Conservation (phyloP, 1,140 invertebrate genomes). For the Caligus rogercresseyi region DNA sequence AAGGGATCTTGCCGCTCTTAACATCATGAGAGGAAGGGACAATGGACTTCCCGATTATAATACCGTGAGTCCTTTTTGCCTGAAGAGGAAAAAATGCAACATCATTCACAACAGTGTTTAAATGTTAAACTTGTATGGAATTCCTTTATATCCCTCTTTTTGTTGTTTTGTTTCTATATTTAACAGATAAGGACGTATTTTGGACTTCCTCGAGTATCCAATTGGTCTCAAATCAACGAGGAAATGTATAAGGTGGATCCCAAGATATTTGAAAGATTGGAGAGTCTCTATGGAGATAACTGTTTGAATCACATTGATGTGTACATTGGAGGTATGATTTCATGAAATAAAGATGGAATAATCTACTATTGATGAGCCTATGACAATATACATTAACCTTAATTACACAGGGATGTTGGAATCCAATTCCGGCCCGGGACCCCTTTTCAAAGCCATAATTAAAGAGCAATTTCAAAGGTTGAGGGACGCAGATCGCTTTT, state of each 20-base stretch:
- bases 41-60: slow-evolving; percentile 95
- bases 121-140: no score
- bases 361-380: no score
- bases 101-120: no score
- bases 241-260: slow-evolving; percentile 30
- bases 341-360: neutral
- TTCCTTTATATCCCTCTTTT: no score
- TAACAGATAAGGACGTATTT: slow-evolving; percentile 15
- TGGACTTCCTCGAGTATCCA: slow-evolving; percentile 3
- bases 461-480: slow-evolving; percentile 82
- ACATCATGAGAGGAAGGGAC: slow-evolving; percentile 92
- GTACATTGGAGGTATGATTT: slow-evolving; percentile 64
- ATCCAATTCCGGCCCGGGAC: slow-evolving; percentile 67
- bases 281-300: neutral
- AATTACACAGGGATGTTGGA: slow-evolving; percentile 95
- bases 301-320: slow-evolving; percentile 74
- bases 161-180: no score
- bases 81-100: no score
- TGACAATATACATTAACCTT: no score
- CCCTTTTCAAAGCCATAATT: slow-evolving; percentile 74
- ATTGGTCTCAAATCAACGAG: slow-evolving; percentile 56
- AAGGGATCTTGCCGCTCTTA: slow-evolving; percentile 78
- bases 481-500: slow-evolving; percentile 86
- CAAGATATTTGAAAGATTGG: slow-evolving; percentile 10
- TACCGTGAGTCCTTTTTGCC: slow-evolving; percentile 45